Conservation (phyloP, 2,797 vertebrate genomes). For the Ceyx erithaca region DNA sequence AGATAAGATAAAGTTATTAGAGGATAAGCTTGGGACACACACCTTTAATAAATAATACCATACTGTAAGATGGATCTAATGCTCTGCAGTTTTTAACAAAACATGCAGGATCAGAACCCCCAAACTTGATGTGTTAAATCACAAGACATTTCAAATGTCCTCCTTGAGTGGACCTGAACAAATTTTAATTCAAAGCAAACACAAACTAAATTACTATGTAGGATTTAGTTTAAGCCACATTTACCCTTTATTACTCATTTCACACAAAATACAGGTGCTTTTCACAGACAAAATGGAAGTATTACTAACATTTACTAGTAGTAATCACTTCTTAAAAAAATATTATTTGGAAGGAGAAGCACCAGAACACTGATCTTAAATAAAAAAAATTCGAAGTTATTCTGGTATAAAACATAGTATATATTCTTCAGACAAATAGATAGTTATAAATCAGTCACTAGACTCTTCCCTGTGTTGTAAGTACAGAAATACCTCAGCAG, state of each 20-base stretch:
- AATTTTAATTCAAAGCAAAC: neutral
- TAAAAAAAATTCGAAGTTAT: neutral
- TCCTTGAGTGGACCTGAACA: neutral
- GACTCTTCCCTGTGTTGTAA: neutral
- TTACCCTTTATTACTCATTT: neutral
- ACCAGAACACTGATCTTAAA: neutral
- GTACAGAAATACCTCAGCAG: neutral
- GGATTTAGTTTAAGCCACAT: neutral
- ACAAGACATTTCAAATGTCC: neutral
- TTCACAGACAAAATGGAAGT: neutral
- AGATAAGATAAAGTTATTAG: neutral
- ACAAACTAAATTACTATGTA: neutral
- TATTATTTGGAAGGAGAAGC: neutral
- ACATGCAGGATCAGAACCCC: neutral
- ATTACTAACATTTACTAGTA: neutral
- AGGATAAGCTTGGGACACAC: accelerated
- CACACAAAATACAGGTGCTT: neutral
- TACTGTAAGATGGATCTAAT: neutral
- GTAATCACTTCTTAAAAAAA: neutral
- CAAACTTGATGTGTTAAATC: neutral
- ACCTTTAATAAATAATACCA: accelerated
- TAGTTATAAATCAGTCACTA: neutral
- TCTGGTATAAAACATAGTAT: neutral
- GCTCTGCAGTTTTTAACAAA: neutral
- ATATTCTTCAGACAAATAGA: neutral